These are phyloP conservation scores for Discoglossus pictus DNA, from an alignment of 2,797 vertebrate genomes.

Conservation along the genomic window DNA sequence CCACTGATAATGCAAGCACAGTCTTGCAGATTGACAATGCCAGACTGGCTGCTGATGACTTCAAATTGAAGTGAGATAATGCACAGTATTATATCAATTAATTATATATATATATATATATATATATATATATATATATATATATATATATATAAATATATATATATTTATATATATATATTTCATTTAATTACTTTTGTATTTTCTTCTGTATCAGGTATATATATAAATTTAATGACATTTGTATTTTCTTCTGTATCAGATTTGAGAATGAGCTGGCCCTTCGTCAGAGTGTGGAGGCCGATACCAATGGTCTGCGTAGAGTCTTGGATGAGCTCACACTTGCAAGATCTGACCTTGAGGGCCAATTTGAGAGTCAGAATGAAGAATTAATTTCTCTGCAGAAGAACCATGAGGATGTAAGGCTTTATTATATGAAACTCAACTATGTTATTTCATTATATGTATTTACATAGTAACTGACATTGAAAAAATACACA, in stretches of 20 bases:
- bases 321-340: constrained; percentile 26
- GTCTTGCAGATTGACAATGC: constrained; percentile 75
- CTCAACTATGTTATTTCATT: too few species aligned
- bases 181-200: too few species aligned
- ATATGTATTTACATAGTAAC: too few species aligned
- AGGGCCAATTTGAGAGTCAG: constrained; percentile 20
- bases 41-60: constrained; percentile 80
- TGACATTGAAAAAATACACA: too few species aligned
- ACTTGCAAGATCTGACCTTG: constrained; percentile 11
- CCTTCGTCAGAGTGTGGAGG: constrained; percentile 19
- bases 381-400: constrained; percentile 22
- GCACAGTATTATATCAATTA: neutral
- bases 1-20: constrained; percentile 65
- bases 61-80: constrained; percentile 71
- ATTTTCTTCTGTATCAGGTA: too few species aligned
- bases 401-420: constrained; percentile 33
- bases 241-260: too few species aligned
- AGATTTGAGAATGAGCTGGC: constrained; percentile 30
- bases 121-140: too few species aligned
- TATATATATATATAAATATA: neutral
- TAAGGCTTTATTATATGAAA: too few species aligned
- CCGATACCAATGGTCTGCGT: constrained; percentile 21
- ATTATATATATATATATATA: neutral
- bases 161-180: too few species aligned
- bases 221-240: too few species aligned